Conservation (phyloP, 1,140 invertebrate genomes). For the Rhopalosiphum maidis region DNA sequence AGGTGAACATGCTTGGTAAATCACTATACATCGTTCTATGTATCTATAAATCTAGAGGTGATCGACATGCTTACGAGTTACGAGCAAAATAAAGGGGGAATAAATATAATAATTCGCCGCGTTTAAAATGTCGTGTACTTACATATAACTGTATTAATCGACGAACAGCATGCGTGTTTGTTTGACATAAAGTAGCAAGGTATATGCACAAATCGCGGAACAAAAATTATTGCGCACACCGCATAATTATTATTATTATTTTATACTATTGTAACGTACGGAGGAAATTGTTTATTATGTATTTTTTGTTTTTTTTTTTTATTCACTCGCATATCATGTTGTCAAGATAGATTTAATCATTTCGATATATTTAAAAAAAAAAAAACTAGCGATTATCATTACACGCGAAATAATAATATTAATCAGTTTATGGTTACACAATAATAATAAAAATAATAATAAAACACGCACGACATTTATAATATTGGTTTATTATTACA, state of each 20-base stretch:
- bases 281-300: neutral
- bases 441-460: neutral
- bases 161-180: neutral
- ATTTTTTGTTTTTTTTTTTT: neutral
- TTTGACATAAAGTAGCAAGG: neutral
- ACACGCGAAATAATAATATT: conserved; percentile 1
- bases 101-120: neutral
- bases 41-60: neutral
- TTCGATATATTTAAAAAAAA: neutral
- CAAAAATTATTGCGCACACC: neutral
- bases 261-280: neutral
- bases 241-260: neutral
- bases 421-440: neutral
- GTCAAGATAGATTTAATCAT: neutral
- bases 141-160: neutral
- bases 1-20: too few species aligned
- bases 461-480: neutral
- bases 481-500: neutral
- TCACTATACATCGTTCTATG: too few species aligned
- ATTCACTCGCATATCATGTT: neutral
- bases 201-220: neutral
- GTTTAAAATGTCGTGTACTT: neutral
- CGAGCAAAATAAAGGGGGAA: neutral
- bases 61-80: neutral
- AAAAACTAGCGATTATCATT: neutral